A percentile compares a stretch with the other conserved stretches of the same genome.
Conservation (phyloP, 1,140 invertebrate species). For the Micrasema minimum region DNA sequence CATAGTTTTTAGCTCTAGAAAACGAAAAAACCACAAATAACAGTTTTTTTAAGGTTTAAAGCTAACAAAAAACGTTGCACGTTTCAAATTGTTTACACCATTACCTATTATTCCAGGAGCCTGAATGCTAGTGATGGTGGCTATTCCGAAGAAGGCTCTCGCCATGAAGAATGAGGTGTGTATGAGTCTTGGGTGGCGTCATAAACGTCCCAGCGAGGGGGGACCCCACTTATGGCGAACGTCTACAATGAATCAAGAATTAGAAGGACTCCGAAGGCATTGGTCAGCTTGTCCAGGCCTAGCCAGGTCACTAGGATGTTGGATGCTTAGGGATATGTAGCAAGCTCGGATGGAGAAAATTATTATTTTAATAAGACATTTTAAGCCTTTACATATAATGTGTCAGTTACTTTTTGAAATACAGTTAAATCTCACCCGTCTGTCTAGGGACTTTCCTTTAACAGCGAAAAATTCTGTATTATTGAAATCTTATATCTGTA, state of each 20-base stretch:
- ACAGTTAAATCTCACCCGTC: too few species aligned
- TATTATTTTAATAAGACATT: too few species aligned
- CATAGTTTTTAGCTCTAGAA: too few species aligned
- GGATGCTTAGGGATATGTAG: constrained; percentile 96
- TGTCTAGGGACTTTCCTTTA: too few species aligned
- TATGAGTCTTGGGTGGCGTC: constrained; percentile 89
- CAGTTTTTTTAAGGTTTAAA: too few species aligned
- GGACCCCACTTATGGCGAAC: constrained; percentile 88
- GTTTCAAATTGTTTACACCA: neutral
- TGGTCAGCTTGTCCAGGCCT: constrained; percentile 94
- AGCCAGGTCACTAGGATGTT: constrained; percentile 97
- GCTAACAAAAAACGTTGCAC: too few species aligned
- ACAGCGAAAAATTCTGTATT: too few species aligned
- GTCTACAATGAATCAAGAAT: constrained; percentile 96
- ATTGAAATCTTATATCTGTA: too few species aligned
- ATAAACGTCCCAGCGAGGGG: constrained; percentile 86
- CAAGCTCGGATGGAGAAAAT: constrained; percentile 76
- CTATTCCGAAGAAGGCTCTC: constrained; percentile 86
- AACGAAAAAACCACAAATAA: too few species aligned
- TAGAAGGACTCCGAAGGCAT: constrained; percentile 95
- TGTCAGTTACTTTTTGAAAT: too few species aligned
- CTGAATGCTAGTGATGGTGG: constrained; percentile 86
- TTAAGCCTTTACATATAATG: too few species aligned
- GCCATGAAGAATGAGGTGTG: constrained; percentile 92
- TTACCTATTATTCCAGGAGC: constrained; percentile 80